These are phyloP conservation scores for Calameuta pallipes DNA, from an alignment of 2,888 invertebrate genomes.

Conservation along the genomic window DNA sequence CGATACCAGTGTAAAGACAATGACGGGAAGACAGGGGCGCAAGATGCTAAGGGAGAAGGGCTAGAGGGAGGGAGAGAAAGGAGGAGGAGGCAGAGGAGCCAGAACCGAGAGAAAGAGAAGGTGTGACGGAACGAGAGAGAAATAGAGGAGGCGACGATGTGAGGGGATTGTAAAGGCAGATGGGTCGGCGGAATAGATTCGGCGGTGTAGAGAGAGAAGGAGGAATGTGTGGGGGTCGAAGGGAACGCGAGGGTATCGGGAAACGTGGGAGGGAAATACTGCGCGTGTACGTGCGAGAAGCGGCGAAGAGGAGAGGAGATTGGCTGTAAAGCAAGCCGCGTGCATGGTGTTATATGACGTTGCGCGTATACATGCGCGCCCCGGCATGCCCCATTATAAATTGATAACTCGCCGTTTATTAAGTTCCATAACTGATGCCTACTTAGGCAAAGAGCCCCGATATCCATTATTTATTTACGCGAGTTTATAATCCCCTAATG, in stretches of 20 bases:
- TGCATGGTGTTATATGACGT: constrained; percentile 5
- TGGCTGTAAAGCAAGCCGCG: constrained; percentile 5
- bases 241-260: background rate
- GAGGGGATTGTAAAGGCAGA: background rate
- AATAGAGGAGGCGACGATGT: background rate
- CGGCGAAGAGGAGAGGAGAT: background rate
- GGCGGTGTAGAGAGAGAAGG: background rate
- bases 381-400: constrained; percentile 58
- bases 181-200: background rate
- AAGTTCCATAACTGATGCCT: constrained; percentile 63
- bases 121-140: background rate
- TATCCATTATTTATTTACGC: constrained; percentile 64
- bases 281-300: constrained; percentile 1
- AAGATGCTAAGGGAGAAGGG: background rate
- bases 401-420: constrained; percentile 64
- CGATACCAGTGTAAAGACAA: background rate
- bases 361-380: constrained; percentile 40
- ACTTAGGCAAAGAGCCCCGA: constrained; percentile 62
- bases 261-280: constrained; percentile 4
- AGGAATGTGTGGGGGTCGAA: background rate
- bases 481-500: constrained; percentile 65
- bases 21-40: background rate
- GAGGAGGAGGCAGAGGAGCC: background rate
- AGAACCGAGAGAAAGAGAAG: background rate
- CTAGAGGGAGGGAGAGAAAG: background rate